Conservation (phyloP, 2,797 vertebrate genomes). For the Anabas testudineus region DNA sequence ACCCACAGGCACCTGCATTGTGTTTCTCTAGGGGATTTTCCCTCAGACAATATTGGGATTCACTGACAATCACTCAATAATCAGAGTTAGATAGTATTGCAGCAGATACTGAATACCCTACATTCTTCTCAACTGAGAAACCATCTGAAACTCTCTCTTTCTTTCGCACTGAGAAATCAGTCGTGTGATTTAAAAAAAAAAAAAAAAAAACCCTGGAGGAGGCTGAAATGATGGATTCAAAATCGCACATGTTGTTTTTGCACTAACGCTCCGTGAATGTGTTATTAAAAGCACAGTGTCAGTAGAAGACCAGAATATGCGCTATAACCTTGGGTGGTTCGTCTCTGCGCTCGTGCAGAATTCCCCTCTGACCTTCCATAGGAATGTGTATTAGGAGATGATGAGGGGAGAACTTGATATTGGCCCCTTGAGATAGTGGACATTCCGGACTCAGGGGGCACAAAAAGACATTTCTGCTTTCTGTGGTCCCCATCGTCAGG, state of each 20-base stretch:
- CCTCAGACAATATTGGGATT: conserved; percentile 55
- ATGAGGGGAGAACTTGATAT: conserved; percentile 89
- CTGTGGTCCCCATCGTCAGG: conserved; percentile 81
- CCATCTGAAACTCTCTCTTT: neutral
- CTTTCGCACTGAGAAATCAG: too few species aligned
- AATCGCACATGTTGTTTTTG: neutral
- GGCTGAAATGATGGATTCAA: neutral
- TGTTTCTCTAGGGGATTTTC: conserved; percentile 71
- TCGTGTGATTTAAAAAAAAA: too few species aligned
- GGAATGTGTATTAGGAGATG: conserved; percentile 85
- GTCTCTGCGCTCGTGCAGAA: conserved; percentile 70
- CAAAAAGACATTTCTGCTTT: conserved; percentile 89
- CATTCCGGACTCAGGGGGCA: conserved; percentile 85
- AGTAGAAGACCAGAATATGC: conserved; percentile 16
- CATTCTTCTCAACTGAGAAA: conserved; percentile 40
- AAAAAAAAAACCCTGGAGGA: too few species aligned
- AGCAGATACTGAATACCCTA: conserved; percentile 48
- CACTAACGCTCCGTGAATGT: neutral
- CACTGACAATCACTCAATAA: conserved; percentile 67
- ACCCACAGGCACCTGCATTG: conserved; percentile 50
- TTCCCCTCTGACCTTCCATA: conserved; percentile 82
- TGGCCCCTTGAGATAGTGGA: conserved; percentile 86
- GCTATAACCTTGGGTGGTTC: conserved; percentile 62
- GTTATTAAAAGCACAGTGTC: conserved; percentile 24
- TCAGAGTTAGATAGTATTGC: conserved; percentile 44